Conservation (phyloP, 2,888 invertebrate species). For the Platypus cylindrus region DNA sequence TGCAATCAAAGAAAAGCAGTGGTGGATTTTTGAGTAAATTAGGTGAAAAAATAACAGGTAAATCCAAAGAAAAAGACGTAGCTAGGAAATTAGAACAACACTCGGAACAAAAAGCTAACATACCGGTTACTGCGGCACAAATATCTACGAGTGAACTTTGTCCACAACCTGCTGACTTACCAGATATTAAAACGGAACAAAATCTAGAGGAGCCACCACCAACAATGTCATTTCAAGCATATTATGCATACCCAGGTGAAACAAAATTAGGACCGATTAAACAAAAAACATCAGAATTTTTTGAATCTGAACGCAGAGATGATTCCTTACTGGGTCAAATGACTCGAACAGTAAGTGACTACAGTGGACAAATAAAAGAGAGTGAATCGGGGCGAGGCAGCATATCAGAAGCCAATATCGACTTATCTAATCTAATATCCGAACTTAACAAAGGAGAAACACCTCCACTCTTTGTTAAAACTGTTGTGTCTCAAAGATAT, state of each 20-base stretch:
- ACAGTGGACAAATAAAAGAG: slow-evolving; percentile 15
- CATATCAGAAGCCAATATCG: slow-evolving; percentile 25
- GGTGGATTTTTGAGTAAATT: slow-evolving; percentile 17
- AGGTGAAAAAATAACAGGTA: slow-evolving; percentile 14
- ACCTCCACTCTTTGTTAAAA: slow-evolving; percentile 31
- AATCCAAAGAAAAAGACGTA: slow-evolving; percentile 14
- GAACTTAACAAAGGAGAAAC: slow-evolving; percentile 18
- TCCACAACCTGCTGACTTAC: too few relatives aligned
- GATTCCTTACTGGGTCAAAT: slow-evolving; percentile 12
- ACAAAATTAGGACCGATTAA: slow-evolving; percentile 12
- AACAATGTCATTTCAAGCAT: too few relatives aligned
- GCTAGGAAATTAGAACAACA: too few relatives aligned
- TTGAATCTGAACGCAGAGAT: slow-evolving; percentile 14
- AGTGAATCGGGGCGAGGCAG: slow-evolving; percentile 12
- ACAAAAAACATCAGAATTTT: slow-evolving; percentile 18
- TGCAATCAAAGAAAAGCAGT: slow-evolving; percentile 1
- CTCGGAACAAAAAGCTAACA: too few relatives aligned
- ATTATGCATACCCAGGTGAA: too few relatives aligned
- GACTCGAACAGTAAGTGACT: slow-evolving; percentile 22
- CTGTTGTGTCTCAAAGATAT: slow-evolving; percentile 30
- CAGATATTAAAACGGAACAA: too few relatives aligned
- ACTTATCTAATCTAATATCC: slow-evolving; percentile 21
- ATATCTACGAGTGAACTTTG: too few relatives aligned
- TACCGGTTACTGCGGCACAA: too few relatives aligned
- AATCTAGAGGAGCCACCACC: too few relatives aligned